Evolutionary conservation across 1,140 invertebrate species (phyloP), one percentile per base, ranked within the genome.

Genomic region (Caenorhabditis inopinata): DNA sequence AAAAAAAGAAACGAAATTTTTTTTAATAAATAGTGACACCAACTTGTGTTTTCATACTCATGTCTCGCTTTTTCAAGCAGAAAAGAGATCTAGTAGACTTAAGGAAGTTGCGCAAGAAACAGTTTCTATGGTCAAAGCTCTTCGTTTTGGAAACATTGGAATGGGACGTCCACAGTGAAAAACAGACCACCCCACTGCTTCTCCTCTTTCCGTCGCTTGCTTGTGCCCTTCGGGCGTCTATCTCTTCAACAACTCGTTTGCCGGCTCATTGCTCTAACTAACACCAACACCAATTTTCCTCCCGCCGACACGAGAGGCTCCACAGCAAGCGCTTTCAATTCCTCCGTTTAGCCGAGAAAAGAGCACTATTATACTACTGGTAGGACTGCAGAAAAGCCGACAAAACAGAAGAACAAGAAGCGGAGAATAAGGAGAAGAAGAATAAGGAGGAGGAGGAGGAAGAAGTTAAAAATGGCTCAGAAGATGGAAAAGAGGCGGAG

Each of bases 221-320:
- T 68, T 42, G 11, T 38, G 18, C 25, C 38, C 23, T 27, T 32
- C 58, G 32, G 51, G 18, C 51, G 58, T 32, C 58, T 68, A 68
- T 42, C 58, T 68, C 58, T 68, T 68, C 58, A 68, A 68, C 58
- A 68, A 68, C 58, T 68, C 58, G 58, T 68, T 68, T 68, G 58
- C 58, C 58, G 58, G 58, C 58, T 68, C 58, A 68, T 68, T 68
- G 58, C 58, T 68, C 58, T 68, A 68, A 68, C 58, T 68, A 68
- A 68, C 58, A 68, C 58, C 58, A 68, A 68, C 58, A 68, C 58
- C 58, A 68, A 68, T 68, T 68, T 68, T 25, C 58, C 32, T 18
- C 18, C 18, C 5, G 38, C 38, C n/a, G n/a, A n/a, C n/a, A n/a
- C n/a, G n/a, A n/a, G n/a, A n/a, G n/a, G n/a, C n/a, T n/a, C n/a